Evolutionary conservation across 2,797 vertebrate genomes (phyloP), one percentile per base, ranked within the genome.

Genomic region (Mareca penelope): DNA sequence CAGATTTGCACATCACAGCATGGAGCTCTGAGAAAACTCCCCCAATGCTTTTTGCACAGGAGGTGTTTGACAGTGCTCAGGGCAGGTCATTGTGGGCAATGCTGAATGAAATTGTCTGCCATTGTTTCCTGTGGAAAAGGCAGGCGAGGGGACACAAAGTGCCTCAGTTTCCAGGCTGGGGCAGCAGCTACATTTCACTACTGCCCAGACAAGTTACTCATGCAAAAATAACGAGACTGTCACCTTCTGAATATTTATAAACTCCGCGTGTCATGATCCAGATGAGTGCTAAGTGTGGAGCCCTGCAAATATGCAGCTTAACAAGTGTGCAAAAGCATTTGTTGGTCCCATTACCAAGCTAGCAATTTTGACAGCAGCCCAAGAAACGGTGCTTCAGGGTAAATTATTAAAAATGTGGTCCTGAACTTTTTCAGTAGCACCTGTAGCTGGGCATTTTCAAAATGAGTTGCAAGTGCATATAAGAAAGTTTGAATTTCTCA

Each of bases 11-110:
- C 29, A 67, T 69, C 19, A 17, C 39, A 50, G 22, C 0, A 0
- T 24, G 59, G 12, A 37, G 46, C 39, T 70, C 0, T 0, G 0
- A 71, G 33, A 79, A 86, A 69, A 14, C 9, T 92, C 80, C n/a
- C n/a, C 3, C 1, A 44, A 22, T n/a, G 23, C 12, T 39, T 72
- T 84, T 52, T 69, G 31, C 52, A 33, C 22, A 21, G 23, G 28
- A 64, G 15, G 14, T 4, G 2, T 48, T 33, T 18, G 16, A 22
- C 50, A 71, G 33, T 3, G 3, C 0, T 0, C 28, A 18, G 39
- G 40, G 60, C 9, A 76, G 68, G 23, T 72, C 0, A 0, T 12
- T 35, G 52, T 22, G 46, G 31, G 13, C 4, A 1, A 16, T 24
- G n/a, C 11, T 67, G n/a, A 37, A 63, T 37, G n/a, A 70, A 92